Conservation (phyloP, 92 coral and sea anemone genomes). For the Porites divaricata region DNA sequence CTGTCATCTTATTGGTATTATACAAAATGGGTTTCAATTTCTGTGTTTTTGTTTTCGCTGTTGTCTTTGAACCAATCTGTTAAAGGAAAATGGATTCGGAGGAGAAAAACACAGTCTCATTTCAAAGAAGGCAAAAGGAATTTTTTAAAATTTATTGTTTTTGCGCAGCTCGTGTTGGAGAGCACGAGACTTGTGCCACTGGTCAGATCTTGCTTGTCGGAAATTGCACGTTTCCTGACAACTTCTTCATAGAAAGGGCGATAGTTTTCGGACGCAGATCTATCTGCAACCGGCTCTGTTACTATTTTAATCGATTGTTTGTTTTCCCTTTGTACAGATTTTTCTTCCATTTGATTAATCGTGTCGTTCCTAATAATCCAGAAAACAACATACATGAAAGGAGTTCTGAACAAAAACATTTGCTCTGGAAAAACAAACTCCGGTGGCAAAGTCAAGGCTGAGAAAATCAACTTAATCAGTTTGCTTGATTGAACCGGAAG, state of each 20-base stretch:
- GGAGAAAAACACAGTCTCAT: no score
- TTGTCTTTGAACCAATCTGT: no score
- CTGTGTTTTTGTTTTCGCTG: no score
- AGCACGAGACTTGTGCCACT: no score
- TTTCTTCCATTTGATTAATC: conserved; percentile 8
- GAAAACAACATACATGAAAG: conserved; percentile 9
- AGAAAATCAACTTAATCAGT: neutral
- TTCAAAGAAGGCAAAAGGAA: neutral
- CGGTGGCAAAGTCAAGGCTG: conserved; percentile 33
- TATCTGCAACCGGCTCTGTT: neutral
- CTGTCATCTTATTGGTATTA: no score
- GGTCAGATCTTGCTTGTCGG: neutral
- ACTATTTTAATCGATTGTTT: conserved; percentile 13
- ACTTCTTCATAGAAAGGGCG: neutral
- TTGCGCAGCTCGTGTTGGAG: neutral
- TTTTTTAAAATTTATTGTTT: no score
- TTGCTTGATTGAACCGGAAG: conserved; percentile 17
- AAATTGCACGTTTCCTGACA: neutral
- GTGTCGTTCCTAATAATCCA: neutral
- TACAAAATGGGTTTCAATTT: no score
- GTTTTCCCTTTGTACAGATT: conserved; percentile 8
- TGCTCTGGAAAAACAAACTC: conserved; percentile 33
- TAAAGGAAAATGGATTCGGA: no score
- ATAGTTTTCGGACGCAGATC: neutral
- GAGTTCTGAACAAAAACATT: conserved; percentile 12